These are phyloP conservation scores for Brachionichthys hirsutus DNA, from an alignment of 2,113 vertebrate species.

Conservation along the genomic window DNA sequence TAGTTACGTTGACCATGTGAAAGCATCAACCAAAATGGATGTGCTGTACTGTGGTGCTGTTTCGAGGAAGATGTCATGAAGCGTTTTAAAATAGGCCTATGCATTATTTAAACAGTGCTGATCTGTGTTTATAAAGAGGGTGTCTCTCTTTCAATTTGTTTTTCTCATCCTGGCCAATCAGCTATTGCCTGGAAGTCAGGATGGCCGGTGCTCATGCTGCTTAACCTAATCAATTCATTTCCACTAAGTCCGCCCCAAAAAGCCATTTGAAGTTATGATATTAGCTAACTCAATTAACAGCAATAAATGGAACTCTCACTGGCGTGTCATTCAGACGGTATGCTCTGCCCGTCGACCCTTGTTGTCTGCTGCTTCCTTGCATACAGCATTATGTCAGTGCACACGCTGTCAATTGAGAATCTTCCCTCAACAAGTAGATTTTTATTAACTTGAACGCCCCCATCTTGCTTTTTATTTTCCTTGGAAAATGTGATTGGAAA, in stretches of 20 bases:
- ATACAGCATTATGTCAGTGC: slow-evolving; percentile 3
- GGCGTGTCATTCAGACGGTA: slow-evolving; percentile 55
- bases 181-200: not conserved
- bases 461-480: slow-evolving; percentile 24
- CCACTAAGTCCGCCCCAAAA: slow-evolving; percentile 51
- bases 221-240: slow-evolving; percentile 49
- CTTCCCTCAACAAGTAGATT: slow-evolving; percentile 7
- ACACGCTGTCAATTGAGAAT: too few species aligned
- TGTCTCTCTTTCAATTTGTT: too few species aligned
- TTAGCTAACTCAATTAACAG: slow-evolving; percentile 64
- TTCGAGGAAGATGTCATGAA: too few species aligned
- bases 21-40: not conserved
- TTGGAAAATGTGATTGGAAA: slow-evolving; percentile 6
- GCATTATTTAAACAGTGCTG: not conserved
- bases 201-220: slow-evolving; percentile 12
- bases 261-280: slow-evolving; percentile 69
- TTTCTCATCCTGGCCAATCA: slow-evolving; percentile 10
- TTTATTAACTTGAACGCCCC: slow-evolving; percentile 26
- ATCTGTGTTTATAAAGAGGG: not conserved
- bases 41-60: too few species aligned
- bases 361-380: slow-evolving; percentile 21
- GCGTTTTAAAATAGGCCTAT: too few species aligned
- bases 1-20: not conserved
- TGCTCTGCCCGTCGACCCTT: slow-evolving; percentile 16
- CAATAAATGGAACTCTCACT: slow-evolving; percentile 39